These are phyloP conservation scores for Drosophila silvestris DNA, from an alignment of 2,888 invertebrate genomes.

Conservation along the genomic window DNA sequence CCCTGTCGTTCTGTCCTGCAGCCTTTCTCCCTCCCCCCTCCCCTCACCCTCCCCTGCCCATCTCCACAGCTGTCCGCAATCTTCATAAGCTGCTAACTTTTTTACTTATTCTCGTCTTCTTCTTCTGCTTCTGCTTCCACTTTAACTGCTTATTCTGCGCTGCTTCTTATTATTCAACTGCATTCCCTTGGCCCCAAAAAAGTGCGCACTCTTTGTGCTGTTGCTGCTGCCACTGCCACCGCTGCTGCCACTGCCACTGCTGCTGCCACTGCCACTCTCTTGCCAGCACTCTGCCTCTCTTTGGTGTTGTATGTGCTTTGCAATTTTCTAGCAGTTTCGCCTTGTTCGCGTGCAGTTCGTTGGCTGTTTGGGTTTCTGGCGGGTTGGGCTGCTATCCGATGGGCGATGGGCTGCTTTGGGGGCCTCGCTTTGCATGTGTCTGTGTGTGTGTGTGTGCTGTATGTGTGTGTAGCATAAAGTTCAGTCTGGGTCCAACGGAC, in stretches of 20 bases:
- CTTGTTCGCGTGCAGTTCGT: conserved; percentile 73
- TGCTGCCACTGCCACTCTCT: conserved; percentile 18
- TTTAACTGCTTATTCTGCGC: conserved; percentile 36
- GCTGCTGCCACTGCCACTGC: conserved; percentile 10
- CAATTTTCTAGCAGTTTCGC: conserved; percentile 77
- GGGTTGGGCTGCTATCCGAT: conserved; percentile 2
- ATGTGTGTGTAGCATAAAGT: conserved; percentile 40
- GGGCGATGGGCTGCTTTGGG: conserved; percentile 14
- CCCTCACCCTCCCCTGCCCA: neutral
- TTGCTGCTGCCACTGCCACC: conserved; percentile 2
- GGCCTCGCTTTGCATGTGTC: conserved; percentile 3
- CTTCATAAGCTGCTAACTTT: conserved; percentile 49
- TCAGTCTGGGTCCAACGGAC: conserved; percentile 50
- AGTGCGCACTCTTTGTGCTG: conserved; percentile 22
- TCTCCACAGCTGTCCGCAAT: conserved; percentile 32
- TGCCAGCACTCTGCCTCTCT: conserved; percentile 25
- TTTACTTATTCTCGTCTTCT: conserved; percentile 40
- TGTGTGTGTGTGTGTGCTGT: neutral
- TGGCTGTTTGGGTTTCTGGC: conserved; percentile 34
- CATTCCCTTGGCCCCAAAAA: conserved; percentile 63
- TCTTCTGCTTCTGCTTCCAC: conserved; percentile 8
- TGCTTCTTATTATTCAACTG: conserved; percentile 38
- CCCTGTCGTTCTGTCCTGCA: conserved; percentile 48
- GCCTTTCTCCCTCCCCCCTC: conserved; percentile 12
- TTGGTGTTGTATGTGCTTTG: conserved; percentile 44